phyloP scores from a whole-genome alignment of 2,888 invertebrate genomes.

The Folsomia manolachei region DNA sequence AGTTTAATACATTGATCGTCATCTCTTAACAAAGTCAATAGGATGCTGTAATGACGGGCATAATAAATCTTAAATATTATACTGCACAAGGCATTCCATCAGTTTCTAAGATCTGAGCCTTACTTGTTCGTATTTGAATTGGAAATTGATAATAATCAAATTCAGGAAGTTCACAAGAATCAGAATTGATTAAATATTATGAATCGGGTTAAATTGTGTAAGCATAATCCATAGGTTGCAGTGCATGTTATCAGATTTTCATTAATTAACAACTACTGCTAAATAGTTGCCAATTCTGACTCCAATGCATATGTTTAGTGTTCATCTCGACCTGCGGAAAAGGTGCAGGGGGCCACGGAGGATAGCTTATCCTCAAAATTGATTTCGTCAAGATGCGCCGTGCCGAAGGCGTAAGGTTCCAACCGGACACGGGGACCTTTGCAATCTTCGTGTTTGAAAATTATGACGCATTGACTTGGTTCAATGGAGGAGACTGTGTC shows the following conservation, averaged over 20 bases:
- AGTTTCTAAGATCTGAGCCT: too few relatives aligned
- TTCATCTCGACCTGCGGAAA: background rate
- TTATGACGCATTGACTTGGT: slow-evolving; percentile 27
- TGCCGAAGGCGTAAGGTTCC: slow-evolving; percentile 37
- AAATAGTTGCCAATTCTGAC: background rate
- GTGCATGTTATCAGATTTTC: too few relatives aligned
- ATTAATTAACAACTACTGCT: too few relatives aligned
- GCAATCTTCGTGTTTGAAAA: slow-evolving; percentile 39
- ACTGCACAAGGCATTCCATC: too few relatives aligned
- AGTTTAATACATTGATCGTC: too few relatives aligned
- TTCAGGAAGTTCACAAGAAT: background rate
- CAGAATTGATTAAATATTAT: background rate
- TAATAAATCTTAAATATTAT: too few relatives aligned
- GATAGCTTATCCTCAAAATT: slow-evolving; percentile 43
- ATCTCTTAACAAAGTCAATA: too few relatives aligned
- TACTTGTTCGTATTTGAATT: too few relatives aligned
- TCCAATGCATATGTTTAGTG: background rate
- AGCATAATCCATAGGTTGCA: too few relatives aligned
- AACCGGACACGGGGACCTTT: slow-evolving; percentile 37
- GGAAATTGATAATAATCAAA: background rate
- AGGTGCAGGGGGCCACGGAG: slow-evolving; percentile 34
- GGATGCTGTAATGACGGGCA: too few relatives aligned
- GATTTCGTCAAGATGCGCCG: slow-evolving; percentile 34
- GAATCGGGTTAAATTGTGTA: too few relatives aligned
- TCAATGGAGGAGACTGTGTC: slow-evolving; percentile 29